Percentiles rank a stretch among this genome's conserved stretches.
Evolutionary conservation across 2,797 vertebrate genomes (phyloP).

Genomic region (Distichodus sexfasciatus): DNA sequence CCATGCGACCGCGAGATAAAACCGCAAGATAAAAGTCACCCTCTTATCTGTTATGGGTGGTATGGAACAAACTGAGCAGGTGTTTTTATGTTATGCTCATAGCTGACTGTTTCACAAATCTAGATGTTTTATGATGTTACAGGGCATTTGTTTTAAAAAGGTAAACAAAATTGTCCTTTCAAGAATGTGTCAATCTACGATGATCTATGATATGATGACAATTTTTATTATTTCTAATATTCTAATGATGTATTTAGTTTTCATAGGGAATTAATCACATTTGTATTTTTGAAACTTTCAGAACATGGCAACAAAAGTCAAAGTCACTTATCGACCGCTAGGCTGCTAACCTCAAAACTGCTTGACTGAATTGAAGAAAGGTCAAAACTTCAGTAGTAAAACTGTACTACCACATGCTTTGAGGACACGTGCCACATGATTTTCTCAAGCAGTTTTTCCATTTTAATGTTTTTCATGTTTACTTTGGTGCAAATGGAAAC

Average conservation of each 20-base stretch:
- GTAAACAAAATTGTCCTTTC: too few relatives aligned
- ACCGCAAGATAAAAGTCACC: slow-evolving; percentile 60
- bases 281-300: too few relatives aligned
- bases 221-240: too few relatives aligned
- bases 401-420: not conserved
- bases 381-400: not conserved
- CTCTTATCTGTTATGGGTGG: not conserved
- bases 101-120: not conserved
- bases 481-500: not conserved
- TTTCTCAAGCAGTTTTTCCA: not conserved
- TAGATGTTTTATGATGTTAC: not conserved
- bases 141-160: too few relatives aligned
- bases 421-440: not conserved
- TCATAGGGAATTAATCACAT: too few relatives aligned
- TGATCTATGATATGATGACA: too few relatives aligned
- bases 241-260: too few relatives aligned
- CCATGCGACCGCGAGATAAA: slow-evolving; percentile 65
- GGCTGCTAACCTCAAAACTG: not conserved
- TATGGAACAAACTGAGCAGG: not conserved
- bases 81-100: slow-evolving; percentile 2
- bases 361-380: not conserved
- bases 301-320: too few relatives aligned
- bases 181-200: too few relatives aligned
- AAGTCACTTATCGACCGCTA: too few relatives aligned
- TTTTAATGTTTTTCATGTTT: not conserved